phyloP scores from a whole-genome alignment of 2,797 vertebrate genomes.

The Alosa sapidissima region DNA sequence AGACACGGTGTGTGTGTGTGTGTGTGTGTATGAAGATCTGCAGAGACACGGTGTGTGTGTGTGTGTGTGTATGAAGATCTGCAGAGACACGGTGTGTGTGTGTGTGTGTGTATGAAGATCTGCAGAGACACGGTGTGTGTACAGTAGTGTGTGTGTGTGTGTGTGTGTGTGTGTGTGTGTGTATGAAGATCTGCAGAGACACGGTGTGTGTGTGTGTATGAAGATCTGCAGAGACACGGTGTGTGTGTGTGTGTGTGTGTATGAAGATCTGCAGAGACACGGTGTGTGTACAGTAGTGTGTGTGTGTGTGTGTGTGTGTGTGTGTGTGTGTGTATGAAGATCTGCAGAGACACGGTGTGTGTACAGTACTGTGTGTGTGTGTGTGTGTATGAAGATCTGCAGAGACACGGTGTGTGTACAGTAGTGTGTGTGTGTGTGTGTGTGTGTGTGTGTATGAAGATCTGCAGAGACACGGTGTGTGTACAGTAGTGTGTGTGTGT shows the following conservation, averaged over 20 bases:
- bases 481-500: neutral
- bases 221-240: neutral
- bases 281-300: neutral
- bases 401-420: neutral
- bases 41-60: neutral
- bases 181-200: neutral
- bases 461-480: neutral
- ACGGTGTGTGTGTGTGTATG: neutral
- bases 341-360: too few species aligned
- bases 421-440: too few species aligned
- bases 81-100: too few species aligned
- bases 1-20: neutral
- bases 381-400: too few species aligned
- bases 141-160: too few species aligned
- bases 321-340: neutral
- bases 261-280: too few species aligned
- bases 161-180: neutral
- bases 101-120: constrained; percentile 62
- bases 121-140: constrained; percentile 68
- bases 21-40: constrained; percentile 17
- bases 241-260: neutral
- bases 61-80: too few species aligned
- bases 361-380: neutral
- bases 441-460: too few species aligned
- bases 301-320: neutral